Base-by-base conservation (phyloP, 2,797 vertebrate genomes). In the Steatocranus sp. region DNA sequence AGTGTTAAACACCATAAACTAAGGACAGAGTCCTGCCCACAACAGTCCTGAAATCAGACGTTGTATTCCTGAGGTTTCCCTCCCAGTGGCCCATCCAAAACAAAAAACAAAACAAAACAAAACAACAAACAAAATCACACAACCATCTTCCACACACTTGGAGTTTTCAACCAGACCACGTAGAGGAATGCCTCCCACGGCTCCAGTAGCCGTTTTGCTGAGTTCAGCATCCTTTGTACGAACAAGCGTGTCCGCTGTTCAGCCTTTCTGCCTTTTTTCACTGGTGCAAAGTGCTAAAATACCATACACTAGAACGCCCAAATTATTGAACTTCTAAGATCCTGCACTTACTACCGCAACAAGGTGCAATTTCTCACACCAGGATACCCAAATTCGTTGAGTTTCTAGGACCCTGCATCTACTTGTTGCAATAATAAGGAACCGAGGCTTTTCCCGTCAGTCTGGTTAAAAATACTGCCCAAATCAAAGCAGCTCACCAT, bases 361-460 rank as follows among this genome's bases (percentile, higher is more conserved):
- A 43, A 15, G 41, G 41, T 1, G 41, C 6, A 43, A 43, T 15
- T 43, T 43, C 41, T 43, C 41, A 43, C 46, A 49, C 0, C 10
- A n/a, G 18, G 2, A n/a, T n/a, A n/a, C 8, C 8, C 18, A 48
- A 2, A n/a, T 10, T 15, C 0, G 2, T 15, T 10, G 46, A 49
- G 18, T 49, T 49, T 49, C 46, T 49, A 10, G 8, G 8, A 49
- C 0, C 17, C 18, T n/a, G 46, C 8, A 49, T 10, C 46, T 1
- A 43, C 12, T 41, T 12, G 11, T 41, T 41, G 38, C 43, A 18
- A 3, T 18, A 8, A 18, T 48, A 48, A 48, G 43, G 4, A 48
- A n/a, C 4, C 0, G 0, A 48, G 46, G 8, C 17, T 48, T 48
- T 48, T 5, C 4, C 17, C 2, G 0, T 48, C 8, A 0, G 46